These are phyloP conservation scores for Melikaiella ostensackeni DNA, from an alignment of 2,888 invertebrate genomes.

Conservation along the genomic window DNA sequence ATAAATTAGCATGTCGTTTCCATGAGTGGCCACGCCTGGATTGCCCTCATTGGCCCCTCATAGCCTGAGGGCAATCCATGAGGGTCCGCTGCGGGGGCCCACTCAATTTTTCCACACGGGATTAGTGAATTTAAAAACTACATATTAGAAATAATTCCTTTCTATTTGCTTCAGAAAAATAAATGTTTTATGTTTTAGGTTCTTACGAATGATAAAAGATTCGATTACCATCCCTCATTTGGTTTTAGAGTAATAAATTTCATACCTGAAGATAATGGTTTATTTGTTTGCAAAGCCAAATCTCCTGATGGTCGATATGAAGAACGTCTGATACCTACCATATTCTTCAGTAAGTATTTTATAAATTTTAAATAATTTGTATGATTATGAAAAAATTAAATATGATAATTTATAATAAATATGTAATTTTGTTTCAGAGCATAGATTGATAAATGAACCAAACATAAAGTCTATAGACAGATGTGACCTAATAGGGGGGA, in stretches of 20 bases:
- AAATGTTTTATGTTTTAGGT: not conserved
- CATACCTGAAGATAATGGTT: not conserved
- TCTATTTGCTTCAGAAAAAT: too few species aligned
- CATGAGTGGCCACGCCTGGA: too few species aligned
- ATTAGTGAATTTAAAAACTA: too few species aligned
- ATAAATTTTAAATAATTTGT: not conserved
- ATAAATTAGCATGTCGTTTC: too few species aligned
- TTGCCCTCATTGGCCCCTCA: too few species aligned
- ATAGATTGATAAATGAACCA: not conserved
- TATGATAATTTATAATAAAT: too few species aligned
- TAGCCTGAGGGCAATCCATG: too few species aligned
- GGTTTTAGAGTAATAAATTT: not conserved
- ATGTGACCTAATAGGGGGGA: not conserved
- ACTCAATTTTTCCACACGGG: too few species aligned
- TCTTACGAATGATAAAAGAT: not conserved
- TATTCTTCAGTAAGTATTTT: not conserved
- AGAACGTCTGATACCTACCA: not conserved
- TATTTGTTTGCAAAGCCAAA: not conserved
- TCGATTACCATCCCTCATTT: not conserved
- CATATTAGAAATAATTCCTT: too few species aligned
- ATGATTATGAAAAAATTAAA: too few species aligned
- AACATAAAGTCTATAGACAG: conserved; percentile 1
- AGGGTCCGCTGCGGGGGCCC: too few species aligned
- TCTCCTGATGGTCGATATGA: conserved; percentile 1
- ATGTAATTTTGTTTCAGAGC: not conserved